Conservation (phyloP, 2,888 invertebrate species). For the Heliconius ethilla region DNA sequence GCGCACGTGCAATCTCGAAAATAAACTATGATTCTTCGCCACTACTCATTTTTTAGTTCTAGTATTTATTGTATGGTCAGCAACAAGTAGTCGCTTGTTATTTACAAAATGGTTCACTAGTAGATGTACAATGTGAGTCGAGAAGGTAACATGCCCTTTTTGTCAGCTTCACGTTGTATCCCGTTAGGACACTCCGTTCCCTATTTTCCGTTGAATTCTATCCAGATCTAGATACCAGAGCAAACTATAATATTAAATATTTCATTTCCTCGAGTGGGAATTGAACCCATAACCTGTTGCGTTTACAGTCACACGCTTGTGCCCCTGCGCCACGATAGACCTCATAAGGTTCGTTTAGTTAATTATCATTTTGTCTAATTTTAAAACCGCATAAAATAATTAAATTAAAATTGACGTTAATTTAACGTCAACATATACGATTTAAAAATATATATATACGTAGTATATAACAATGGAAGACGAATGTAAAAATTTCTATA, state of each 20-base stretch:
- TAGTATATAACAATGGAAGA: slow-evolving; percentile 1
- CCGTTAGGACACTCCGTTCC: too few relatives aligned
- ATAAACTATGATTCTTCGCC: slow-evolving; percentile 69
- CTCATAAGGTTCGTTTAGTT: background rate
- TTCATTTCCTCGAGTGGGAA: too few relatives aligned
- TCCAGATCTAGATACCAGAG: too few relatives aligned
- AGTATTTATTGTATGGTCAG: slow-evolving; percentile 2
- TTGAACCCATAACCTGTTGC: too few relatives aligned
- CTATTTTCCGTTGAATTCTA: too few relatives aligned
- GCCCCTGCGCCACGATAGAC: too few relatives aligned
- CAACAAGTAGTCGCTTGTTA: slow-evolving; percentile 32
- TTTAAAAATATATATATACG: background rate
- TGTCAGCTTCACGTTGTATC: too few relatives aligned
- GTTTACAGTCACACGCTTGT: too few relatives aligned
- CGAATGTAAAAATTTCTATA: background rate
- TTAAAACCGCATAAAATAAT: slow-evolving; percentile 1
- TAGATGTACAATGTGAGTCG: too few relatives aligned
- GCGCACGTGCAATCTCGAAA: slow-evolving; percentile 73
- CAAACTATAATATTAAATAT: too few relatives aligned
- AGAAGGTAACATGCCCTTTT: too few relatives aligned
- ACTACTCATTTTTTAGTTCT: slow-evolving; percentile 30
- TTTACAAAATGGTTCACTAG: background rate
- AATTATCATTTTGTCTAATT: background rate
- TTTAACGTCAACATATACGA: background rate
- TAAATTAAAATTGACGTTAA: background rate